Percentiles rank a stretch among this genome's conserved stretches.
Conservation (phyloP, 2,797 vertebrate species). For the Muscicapa striata region DNA sequence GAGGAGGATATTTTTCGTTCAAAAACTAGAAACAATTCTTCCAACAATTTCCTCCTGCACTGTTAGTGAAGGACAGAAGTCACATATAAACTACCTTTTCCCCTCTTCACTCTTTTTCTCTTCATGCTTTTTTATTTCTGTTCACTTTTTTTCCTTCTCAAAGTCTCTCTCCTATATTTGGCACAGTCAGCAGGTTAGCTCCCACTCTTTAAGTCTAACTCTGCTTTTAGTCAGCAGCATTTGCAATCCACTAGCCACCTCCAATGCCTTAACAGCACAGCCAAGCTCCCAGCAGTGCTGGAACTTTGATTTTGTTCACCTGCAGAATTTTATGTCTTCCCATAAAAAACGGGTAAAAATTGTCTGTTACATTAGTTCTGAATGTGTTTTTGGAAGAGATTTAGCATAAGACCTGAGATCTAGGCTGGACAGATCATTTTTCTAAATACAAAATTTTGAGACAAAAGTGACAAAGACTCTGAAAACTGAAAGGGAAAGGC, state of each 20-base stretch:
- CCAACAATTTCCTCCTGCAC: neutral
- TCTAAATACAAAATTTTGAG: neutral
- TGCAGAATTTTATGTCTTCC: neutral
- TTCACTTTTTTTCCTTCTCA: neutral
- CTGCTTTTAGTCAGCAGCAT: neutral
- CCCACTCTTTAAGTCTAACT: neutral
- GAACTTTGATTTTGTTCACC: neutral
- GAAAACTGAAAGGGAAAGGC: neutral
- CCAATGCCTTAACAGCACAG: neutral
- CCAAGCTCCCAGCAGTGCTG: neutral
- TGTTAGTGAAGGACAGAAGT: neutral
- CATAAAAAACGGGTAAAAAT: neutral
- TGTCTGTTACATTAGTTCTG: neutral
- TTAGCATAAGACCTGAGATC: neutral
- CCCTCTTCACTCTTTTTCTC: neutral
- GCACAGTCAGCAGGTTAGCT: neutral
- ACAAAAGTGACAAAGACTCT: neutral
- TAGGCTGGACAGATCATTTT: neutral
- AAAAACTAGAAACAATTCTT: neutral
- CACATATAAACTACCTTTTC: rapidly evolving
- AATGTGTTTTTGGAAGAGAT: neutral
- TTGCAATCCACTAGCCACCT: neutral
- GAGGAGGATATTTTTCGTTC: neutral
- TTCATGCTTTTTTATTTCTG: neutral
- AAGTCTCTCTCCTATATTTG: neutral